Evolutionary conservation across 2,888 invertebrate species (phyloP), one percentile per base, ranked within the genome.

Genomic region (Trichogramma evanescens): DNA sequence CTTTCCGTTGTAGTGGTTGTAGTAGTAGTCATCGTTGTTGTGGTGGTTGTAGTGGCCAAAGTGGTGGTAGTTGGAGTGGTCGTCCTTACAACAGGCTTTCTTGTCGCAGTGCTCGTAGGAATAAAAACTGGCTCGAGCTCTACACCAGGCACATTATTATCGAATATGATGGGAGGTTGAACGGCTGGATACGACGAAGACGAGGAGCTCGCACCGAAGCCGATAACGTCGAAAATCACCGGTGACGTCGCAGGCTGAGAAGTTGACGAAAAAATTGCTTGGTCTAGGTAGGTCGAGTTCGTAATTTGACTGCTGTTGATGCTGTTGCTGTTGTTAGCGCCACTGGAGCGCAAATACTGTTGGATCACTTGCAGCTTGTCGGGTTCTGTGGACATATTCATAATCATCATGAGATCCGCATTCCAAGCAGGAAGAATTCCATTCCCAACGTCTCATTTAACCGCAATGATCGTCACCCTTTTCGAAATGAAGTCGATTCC

Each of bases 361-460:
- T 75, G 76, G 66, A 77, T 75, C 56, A 76, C 71, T 64, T 75
- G 74, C 55, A 77, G 70, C 66, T 76, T 76, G 54, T 77, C 74
- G 13, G 77, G 77, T 59, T 75, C 77, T 77, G 67, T 44, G 68
- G 67, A 59, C 26, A 26, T 26, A 26, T 26, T 26, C 26, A 26
- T 26, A 26, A 26, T 26, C 26, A 26, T 26, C 26, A 26, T 26
- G 26, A 26, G 26, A 26, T 26, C 26, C 26, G 26, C 26, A 26
- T 26, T 26, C 26, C 26, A 26, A 26, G 26, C 26, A 26, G 26
- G 26, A 26, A 26, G 26, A 26, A 26, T 26, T 26, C 26, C 26
- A 26, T 26, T 26, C 26, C 26, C 26, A 26, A 26, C 26, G 26
- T 26, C 26, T 26, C 26, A 26, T 26, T 26, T 26, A 26, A 26